Percentiles rank a stretch among this genome's conserved stretches.
Conservation (phyloP, 2,113 vertebrate species). For the Morone chrysops region DNA sequence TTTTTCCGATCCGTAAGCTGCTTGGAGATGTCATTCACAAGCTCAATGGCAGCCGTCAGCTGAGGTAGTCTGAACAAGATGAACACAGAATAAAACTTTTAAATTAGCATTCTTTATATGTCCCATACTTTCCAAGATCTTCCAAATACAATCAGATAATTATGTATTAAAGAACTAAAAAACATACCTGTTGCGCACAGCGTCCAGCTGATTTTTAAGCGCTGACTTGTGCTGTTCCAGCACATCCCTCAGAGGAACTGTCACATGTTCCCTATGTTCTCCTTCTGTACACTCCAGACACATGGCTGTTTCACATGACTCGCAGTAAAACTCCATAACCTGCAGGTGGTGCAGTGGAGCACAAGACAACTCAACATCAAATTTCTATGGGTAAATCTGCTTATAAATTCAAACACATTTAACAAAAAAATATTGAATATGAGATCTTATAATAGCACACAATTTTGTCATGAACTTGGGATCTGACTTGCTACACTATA, state of each 20-base stretch:
- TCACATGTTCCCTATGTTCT: constrained; percentile 93
- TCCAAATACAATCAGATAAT: neutral
- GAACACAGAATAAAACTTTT: neutral
- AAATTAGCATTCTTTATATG: neutral
- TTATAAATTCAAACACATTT: neutral
- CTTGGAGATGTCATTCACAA: constrained; percentile 92
- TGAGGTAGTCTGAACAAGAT: constrained; percentile 88
- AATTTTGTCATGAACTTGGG: neutral
- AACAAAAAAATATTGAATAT: neutral
- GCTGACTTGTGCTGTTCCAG: constrained; percentile 95
- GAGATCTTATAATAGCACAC: neutral
- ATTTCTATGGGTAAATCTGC: neutral
- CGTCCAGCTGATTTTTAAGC: constrained; percentile 92
- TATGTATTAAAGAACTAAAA: neutral
- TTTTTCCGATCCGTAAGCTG: constrained; percentile 92
- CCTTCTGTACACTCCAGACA: constrained; percentile 93
- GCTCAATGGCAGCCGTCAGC: constrained; percentile 90
- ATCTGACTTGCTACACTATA: neutral
- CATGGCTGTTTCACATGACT: constrained; percentile 97
- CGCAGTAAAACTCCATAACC: constrained; percentile 99
- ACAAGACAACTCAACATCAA: neutral
- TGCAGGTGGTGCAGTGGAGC: constrained; percentile 76
- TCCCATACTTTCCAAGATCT: neutral
- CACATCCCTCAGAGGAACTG: constrained; percentile 92
- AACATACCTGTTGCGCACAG: constrained; percentile 88